These are phyloP conservation scores for Struthio camelus DNA, from an alignment of 2,113 vertebrate genomes.

Conservation along the genomic window DNA sequence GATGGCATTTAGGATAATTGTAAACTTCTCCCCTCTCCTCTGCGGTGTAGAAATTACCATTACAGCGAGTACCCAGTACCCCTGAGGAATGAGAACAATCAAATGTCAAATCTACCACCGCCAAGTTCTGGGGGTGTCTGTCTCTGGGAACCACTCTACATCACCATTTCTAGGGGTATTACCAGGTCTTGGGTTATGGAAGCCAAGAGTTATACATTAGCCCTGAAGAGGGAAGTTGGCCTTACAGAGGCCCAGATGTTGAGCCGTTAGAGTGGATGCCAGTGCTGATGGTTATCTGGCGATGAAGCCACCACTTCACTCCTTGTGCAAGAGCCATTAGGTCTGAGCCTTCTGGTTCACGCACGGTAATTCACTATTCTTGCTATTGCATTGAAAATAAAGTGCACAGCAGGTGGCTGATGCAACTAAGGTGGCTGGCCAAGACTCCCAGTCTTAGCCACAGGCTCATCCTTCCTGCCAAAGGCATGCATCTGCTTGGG, in stretches of 20 bases:
- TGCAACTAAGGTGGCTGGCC: neutral
- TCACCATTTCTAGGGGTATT: neutral
- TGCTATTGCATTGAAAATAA: neutral
- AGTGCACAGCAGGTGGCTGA: neutral
- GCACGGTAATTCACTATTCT: neutral
- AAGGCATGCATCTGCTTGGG: neutral
- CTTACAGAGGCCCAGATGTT: neutral
- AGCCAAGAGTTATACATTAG: neutral
- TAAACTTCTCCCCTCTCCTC: neutral
- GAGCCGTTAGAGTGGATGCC: accelerated
- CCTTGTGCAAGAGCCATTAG: neutral
- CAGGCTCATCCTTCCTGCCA: neutral
- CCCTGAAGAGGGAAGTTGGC: neutral
- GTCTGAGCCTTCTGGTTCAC: neutral
- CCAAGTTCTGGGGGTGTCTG: no score
- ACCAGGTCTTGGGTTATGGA: neutral
- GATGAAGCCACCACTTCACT: neutral
- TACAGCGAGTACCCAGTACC: neutral
- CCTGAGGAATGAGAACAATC: neutral
- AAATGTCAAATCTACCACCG: neutral
- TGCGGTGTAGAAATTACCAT: neutral
- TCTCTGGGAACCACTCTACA: neutral
- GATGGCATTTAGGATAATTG: neutral
- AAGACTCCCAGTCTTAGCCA: neutral
- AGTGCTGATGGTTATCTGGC: neutral